A percentile compares a stretch with the other conserved stretches of the same genome.
phyloP scores from a whole-genome alignment of 2,888 invertebrate species.

The Chesias legatella region DNA sequence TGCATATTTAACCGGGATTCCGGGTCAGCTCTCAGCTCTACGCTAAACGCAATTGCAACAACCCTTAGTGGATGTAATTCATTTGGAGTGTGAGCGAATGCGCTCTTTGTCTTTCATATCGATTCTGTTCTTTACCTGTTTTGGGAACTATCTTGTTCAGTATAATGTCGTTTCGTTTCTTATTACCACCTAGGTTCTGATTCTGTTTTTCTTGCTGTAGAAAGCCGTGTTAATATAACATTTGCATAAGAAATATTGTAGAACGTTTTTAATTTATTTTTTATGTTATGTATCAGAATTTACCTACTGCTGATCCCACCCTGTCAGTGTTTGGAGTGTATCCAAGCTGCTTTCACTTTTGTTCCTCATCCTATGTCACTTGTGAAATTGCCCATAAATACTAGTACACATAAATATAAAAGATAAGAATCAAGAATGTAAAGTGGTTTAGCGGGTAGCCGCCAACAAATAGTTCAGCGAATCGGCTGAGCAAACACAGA shows the following conservation, averaged over 20 bases:
- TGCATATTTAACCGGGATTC: constrained; percentile 59
- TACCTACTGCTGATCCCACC: too few relatives aligned
- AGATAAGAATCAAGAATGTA: background rate
- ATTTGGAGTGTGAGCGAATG: constrained; percentile 27
- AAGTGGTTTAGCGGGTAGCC: constrained; percentile 11
- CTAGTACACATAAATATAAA: background rate
- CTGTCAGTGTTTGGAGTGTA: too few relatives aligned
- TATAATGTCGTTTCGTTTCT: background rate
- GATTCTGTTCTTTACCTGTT: constrained; percentile 8
- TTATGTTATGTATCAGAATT: too few relatives aligned
- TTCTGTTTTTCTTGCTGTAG: too few relatives aligned
- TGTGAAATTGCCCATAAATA: background rate
- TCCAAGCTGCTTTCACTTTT: too few relatives aligned
- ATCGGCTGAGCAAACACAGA: constrained; percentile 14
- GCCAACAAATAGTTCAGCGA: constrained; percentile 14
- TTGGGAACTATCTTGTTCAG: background rate
- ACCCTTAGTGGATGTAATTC: constrained; percentile 43
- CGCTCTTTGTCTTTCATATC: constrained; percentile 30
- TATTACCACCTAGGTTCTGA: background rate
- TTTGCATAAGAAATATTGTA: too few relatives aligned
- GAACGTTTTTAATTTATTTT: background rate
- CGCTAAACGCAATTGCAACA: constrained; percentile 40
- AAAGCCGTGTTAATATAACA: too few relatives aligned
- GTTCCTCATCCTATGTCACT: background rate
- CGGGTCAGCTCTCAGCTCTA: constrained; percentile 24